Percentiles rank a stretch among this genome's conserved stretches.
phyloP scores from a whole-genome alignment of 2,797 vertebrate species.

The Mycteria americana region DNA sequence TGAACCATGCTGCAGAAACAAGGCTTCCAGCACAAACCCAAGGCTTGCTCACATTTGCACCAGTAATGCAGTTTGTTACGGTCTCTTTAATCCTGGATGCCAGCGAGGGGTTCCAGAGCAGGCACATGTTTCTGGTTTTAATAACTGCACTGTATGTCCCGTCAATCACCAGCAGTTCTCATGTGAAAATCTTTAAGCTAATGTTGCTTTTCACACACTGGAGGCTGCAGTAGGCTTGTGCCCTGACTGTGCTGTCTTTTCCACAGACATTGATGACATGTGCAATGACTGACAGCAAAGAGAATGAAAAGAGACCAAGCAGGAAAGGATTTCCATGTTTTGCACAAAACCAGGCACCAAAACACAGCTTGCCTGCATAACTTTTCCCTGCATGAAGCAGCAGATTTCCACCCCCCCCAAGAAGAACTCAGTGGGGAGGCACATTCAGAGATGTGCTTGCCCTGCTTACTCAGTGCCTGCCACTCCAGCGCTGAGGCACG shows the following conservation, averaged over 20 bases:
- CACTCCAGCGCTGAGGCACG: background rate
- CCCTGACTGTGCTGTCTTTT: background rate
- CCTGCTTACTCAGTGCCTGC: constrained; percentile 29
- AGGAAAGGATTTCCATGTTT: constrained; percentile 41
- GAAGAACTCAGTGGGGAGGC: constrained; percentile 4
- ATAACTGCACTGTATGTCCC: background rate
- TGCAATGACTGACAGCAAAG: constrained; percentile 46
- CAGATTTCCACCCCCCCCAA: constrained; percentile 2
- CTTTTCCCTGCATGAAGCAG: constrained; percentile 31
- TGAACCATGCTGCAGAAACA: background rate
- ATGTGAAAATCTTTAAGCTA: background rate
- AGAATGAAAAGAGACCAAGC: constrained; percentile 42
- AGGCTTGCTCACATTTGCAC: background rate
- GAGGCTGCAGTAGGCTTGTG: background rate
- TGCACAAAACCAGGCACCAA: constrained; percentile 36
- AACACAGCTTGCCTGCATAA: constrained; percentile 50
- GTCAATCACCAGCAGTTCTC: background rate
- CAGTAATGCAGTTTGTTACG: background rate
- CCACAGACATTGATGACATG: background rate
- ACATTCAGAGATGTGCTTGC: background rate
- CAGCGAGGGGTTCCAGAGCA: background rate
- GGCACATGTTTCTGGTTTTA: background rate
- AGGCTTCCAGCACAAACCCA: background rate
- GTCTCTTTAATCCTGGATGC: background rate
- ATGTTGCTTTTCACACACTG: background rate